These are phyloP conservation scores for Leucoptera coffeella DNA, from an alignment of 2,888 invertebrate genomes.

Conservation along the genomic window DNA sequence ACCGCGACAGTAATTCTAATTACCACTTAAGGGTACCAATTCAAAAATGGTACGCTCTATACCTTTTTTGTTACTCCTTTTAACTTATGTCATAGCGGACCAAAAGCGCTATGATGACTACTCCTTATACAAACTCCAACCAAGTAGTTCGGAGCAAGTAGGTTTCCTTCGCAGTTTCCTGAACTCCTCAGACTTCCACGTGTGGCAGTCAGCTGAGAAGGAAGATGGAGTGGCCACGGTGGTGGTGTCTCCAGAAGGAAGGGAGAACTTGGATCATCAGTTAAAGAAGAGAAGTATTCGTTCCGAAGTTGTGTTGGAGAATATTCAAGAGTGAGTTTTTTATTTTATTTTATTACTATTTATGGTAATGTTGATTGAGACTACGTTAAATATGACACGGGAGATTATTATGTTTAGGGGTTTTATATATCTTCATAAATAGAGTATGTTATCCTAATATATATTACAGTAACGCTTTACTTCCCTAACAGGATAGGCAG, in stretches of 20 bases:
- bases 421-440: no score
- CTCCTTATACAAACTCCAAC: slow-evolving; percentile 49
- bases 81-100: slow-evolving; percentile 12
- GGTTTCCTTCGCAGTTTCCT: slow-evolving; percentile 34
- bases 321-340: slow-evolving; percentile 44
- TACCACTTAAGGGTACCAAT: no score
- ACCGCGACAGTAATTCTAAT: no score
- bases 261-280: slow-evolving; percentile 24
- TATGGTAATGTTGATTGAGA: neutral
- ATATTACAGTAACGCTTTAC: no score
- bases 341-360: neutral
- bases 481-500: no score
- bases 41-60: no score
- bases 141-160: slow-evolving; percentile 41
- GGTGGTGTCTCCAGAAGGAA: slow-evolving; percentile 38
- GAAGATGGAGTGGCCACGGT: slow-evolving; percentile 39
- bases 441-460: no score
- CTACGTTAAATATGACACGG: no score
- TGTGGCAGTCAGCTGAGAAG: slow-evolving; percentile 31
- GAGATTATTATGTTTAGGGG: no score
- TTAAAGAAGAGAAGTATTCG: slow-evolving; percentile 20
- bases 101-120: slow-evolving; percentile 28
- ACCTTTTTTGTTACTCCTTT: neutral
- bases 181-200: slow-evolving; percentile 26
- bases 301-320: slow-evolving; percentile 28